Percentiles rank a stretch among this genome's conserved stretches.
These are phyloP conservation scores for Acanthoscelides obtectus DNA, from an alignment of 2,888 invertebrate species.

Conservation along the genomic window DNA sequence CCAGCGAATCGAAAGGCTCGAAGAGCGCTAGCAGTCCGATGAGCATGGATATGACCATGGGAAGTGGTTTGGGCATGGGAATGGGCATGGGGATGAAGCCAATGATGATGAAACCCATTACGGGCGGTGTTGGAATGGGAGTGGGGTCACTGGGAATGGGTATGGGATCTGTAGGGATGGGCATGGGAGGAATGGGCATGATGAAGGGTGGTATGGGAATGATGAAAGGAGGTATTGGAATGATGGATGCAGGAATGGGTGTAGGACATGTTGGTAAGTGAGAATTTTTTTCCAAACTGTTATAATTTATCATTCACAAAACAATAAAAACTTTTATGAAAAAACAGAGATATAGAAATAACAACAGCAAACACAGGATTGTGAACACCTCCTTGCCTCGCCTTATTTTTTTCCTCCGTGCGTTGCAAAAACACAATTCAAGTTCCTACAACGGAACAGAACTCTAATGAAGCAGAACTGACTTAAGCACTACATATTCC, in stretches of 20 bases:
- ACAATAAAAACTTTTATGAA: no score
- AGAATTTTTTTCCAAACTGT: no score
- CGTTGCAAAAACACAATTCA: no score
- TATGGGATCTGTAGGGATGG: conserved; percentile 5
- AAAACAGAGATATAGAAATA: no score
- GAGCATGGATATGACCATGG: conserved; percentile 6
- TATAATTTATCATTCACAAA: no score
- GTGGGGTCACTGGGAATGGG: neutral
- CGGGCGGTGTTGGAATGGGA: conserved; percentile 1
- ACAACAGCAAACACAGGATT: no score
- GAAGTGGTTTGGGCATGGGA: neutral
- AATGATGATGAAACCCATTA: conserved; percentile 1
- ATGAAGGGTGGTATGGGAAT: neutral
- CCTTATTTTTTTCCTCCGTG: no score
- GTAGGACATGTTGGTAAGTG: neutral
- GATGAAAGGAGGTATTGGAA: neutral
- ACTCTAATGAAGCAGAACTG: no score
- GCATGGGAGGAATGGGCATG: conserved; percentile 2
- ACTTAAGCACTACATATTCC: no score
- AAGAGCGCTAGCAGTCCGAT: neutral
- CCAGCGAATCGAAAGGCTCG: neutral
- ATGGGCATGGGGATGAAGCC: conserved; percentile 6
- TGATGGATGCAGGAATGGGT: no score
- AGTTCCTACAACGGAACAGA: no score
- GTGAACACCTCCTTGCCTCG: no score